phyloP scores from a whole-genome alignment of 2,113 vertebrate species.

The Panthera tigris region DNA sequence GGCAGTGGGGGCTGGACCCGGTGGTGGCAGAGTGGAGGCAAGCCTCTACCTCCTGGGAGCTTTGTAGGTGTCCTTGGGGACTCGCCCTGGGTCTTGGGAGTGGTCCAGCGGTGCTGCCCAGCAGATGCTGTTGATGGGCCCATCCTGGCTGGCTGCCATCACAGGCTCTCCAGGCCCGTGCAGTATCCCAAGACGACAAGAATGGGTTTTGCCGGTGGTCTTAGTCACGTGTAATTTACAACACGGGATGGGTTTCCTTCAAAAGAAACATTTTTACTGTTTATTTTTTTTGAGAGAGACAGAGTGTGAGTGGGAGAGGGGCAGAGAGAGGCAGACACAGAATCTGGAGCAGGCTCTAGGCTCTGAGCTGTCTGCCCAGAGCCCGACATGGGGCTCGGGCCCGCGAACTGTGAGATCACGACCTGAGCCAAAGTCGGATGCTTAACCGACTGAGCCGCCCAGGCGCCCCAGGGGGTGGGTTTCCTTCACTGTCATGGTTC shows the following conservation, averaged over 20 bases:
- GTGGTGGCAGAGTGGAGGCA: background rate
- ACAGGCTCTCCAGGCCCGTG: background rate
- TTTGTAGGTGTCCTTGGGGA: background rate
- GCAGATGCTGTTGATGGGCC: background rate
- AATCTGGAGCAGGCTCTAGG: too few species aligned
- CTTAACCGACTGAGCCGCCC: too few species aligned
- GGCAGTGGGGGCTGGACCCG: fast-evolving
- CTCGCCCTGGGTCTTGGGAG: background rate
- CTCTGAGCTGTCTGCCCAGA: too few species aligned
- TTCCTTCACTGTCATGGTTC: background rate
- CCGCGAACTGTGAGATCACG: too few species aligned
- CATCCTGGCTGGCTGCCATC: background rate
- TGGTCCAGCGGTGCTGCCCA: background rate
- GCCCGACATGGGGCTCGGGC: too few species aligned
- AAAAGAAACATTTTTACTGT: background rate
- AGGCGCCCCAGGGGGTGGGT: too few species aligned
- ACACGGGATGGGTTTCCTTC: background rate
- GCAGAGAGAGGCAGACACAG: too few species aligned
- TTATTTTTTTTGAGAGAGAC: too few species aligned
- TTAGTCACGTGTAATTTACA: background rate
- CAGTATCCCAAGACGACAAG: background rate
- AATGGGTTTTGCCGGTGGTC: background rate
- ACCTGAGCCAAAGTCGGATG: too few species aligned
- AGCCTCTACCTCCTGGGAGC: background rate
- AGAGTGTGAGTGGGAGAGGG: too few species aligned